phyloP scores from a whole-genome alignment of 35 echinoderm and acorn worm species.

The Anneissia japonica region DNA sequence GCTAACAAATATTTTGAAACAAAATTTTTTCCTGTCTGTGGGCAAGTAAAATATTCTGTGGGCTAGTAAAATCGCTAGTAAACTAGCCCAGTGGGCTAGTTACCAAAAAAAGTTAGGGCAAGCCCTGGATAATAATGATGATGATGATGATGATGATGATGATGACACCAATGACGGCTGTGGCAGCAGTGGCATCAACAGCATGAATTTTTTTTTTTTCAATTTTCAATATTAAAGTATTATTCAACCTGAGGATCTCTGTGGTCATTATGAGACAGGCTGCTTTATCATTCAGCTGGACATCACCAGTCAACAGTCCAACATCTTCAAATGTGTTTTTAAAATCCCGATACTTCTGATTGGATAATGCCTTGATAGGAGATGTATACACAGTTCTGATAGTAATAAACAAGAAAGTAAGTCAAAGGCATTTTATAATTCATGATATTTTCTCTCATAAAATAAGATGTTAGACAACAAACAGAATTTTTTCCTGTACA shows the following conservation, averaged over 20 bases:
- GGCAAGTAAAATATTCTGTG: too few relatives aligned
- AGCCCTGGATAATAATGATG: too few relatives aligned
- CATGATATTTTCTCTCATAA: too few relatives aligned
- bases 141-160: too few relatives aligned
- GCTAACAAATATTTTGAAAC: too few relatives aligned
- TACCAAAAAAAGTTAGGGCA: too few relatives aligned
- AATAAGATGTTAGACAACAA: not conserved
- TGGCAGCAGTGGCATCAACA: too few relatives aligned
- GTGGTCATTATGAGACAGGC: slow-evolving; percentile 98
- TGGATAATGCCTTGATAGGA: slow-evolving; percentile 95
- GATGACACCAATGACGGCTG: too few relatives aligned
- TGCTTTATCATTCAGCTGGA: slow-evolving; percentile 81
- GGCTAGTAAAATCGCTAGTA: too few relatives aligned
- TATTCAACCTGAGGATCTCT: slow-evolving; percentile 70
- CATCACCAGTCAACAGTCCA: slow-evolving; percentile 88
- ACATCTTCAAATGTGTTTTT: slow-evolving; percentile 76
- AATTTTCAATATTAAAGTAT: not conserved
- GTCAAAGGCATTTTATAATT: not conserved
- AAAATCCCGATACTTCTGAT: slow-evolving; percentile 98
- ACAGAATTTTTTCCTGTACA: not conserved
- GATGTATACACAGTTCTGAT: slow-evolving; percentile 87
- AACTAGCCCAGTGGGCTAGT: too few relatives aligned
- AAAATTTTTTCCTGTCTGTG: too few relatives aligned
- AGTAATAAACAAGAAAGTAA: not conserved
- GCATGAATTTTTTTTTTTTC: too few relatives aligned